Evolutionary conservation across 1,140 invertebrate genomes (phyloP).

Genomic region (Orius insidiosus): DNA sequence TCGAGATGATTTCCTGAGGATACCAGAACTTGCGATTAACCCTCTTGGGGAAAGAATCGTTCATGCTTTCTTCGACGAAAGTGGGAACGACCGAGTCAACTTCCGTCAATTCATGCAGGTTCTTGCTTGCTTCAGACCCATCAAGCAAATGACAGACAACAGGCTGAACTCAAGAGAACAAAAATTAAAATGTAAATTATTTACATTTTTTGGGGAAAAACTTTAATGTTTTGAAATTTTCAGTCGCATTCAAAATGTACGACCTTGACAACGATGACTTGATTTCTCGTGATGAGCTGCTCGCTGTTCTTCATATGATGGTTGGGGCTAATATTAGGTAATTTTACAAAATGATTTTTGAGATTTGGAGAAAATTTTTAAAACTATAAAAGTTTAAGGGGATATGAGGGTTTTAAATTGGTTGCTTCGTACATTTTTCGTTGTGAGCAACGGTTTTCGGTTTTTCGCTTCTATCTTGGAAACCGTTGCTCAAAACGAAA

Average conservation of each 20-base stretch:
- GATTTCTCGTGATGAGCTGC: constrained; percentile 89
- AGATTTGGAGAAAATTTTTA: no score
- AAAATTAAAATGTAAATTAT: constrained; percentile 77
- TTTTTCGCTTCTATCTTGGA: no score
- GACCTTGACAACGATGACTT: constrained; percentile 95
- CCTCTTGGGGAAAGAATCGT: constrained; percentile 94
- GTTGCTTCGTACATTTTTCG: no score
- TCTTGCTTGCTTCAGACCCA: constrained; percentile 84
- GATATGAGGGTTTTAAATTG: no score
- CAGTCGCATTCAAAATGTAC: constrained; percentile 99
- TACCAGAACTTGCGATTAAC: constrained; percentile 89
- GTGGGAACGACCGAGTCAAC: constrained; percentile 79
- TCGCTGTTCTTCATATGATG: constrained; percentile 99
- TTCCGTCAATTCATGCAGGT: constrained; percentile 97
- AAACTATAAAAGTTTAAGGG: no score
- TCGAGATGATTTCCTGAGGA: constrained; percentile 89
- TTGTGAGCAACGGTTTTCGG: no score
- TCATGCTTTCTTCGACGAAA: constrained; percentile 85
- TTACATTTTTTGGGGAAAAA: background rate
- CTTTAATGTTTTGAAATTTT: constrained; percentile 26
- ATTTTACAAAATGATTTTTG: no score
- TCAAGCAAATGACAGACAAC: constrained; percentile 77
- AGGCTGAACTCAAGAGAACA: constrained; percentile 87
- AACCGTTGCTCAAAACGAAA: no score
- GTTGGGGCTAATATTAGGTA: constrained; percentile 95